Percentiles rank a stretch among this genome's conserved stretches.
Evolutionary conservation across 2,888 invertebrate species (phyloP).

Genomic region (Gandaritis pyraliata): DNA sequence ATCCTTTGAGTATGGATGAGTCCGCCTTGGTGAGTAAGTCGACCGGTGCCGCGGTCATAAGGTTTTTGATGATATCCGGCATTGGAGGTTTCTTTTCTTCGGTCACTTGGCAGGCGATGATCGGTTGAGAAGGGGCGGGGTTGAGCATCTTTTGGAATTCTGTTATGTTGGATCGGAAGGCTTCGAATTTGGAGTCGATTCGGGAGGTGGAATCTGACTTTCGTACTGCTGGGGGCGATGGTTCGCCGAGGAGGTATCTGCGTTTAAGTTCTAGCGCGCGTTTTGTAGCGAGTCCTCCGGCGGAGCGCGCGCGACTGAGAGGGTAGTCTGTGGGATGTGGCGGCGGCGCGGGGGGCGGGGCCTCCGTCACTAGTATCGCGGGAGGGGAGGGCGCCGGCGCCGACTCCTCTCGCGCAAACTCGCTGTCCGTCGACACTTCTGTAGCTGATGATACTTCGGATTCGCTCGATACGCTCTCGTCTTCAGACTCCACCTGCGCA

Average conservation of each 20-base stretch:
- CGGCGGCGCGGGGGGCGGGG: slow-evolving; percentile 90
- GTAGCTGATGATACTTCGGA: slow-evolving; percentile 92
- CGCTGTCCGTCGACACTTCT: slow-evolving; percentile 96
- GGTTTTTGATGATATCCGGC: slow-evolving; percentile 85
- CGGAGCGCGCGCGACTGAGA: slow-evolving; percentile 92
- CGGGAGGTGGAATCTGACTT: slow-evolving; percentile 94
- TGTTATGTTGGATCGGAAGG: slow-evolving; percentile 92
- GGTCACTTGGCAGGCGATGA: slow-evolving; percentile 62
- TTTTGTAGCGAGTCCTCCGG: slow-evolving; percentile 94
- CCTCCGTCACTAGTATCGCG: slow-evolving; percentile 90
- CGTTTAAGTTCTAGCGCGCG: slow-evolving; percentile 94
- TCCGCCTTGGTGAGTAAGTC: slow-evolving; percentile 71
- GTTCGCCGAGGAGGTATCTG: slow-evolving; percentile 91
- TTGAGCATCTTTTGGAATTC: slow-evolving; percentile 94
- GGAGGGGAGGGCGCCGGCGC: slow-evolving; percentile 88
- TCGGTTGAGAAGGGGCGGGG: slow-evolving; percentile 85
- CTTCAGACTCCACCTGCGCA: slow-evolving; percentile 77
- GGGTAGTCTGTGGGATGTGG: slow-evolving; percentile 87
- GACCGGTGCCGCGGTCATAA: slow-evolving; percentile 68
- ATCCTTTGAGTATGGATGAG: slow-evolving; percentile 60
- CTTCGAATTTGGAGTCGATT: slow-evolving; percentile 92
- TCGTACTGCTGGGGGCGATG: slow-evolving; percentile 88
- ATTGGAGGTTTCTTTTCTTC: slow-evolving; percentile 78
- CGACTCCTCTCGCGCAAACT: slow-evolving; percentile 93
- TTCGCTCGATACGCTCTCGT: slow-evolving; percentile 87